Evolutionary conservation across 2,888 invertebrate species (phyloP), one percentile per base, ranked within the genome.

Genomic region (Aquatica leii): DNA sequence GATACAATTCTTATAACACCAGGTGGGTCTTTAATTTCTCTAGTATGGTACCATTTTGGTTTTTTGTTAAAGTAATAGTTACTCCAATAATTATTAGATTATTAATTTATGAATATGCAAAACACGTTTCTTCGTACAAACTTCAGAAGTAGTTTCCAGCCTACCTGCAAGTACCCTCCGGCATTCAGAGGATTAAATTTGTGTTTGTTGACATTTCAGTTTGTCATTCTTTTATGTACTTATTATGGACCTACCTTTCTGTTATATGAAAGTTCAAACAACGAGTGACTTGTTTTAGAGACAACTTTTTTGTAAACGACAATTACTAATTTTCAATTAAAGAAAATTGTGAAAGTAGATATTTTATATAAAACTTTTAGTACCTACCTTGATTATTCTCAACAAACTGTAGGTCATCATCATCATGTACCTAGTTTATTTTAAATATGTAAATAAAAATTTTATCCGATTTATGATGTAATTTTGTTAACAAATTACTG

Each of bases 71-170:
- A 31, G 31, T 31, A 31, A 31, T n/a, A n/a, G n/a, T n/a, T n/a
- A n/a, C n/a, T n/a, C n/a, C n/a, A n/a, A n/a, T n/a, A n/a, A n/a
- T n/a, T n/a, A n/a, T n/a, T n/a, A 5, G 11, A 37, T n/a, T 37
- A 37, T 37, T 37, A 37, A 9, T 37, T 37, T 37, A 37, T n/a
- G 37, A 37, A 37, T 37, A 37, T 37, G 37, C 11, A 37, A 37
- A 11, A 11, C 37, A 37, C 37, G 12, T 37, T 37, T 37, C n/a
- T 37, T 37, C 37, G 11, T 37, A 37, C 37, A 37, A n/a, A n/a
- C n/a, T n/a, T n/a, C n/a, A 31, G 31, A 31, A 31, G 9, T 31
- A 31, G 4, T 31, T 31, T 31, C 31, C 31, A 31, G 31, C 31
- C 31, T 31, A 31, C 31, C 31, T 31, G 31, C 9, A 31, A 31